Evolutionary conservation across 2,888 invertebrate species (phyloP).

Genomic region (Gisinianus flammeolus): DNA sequence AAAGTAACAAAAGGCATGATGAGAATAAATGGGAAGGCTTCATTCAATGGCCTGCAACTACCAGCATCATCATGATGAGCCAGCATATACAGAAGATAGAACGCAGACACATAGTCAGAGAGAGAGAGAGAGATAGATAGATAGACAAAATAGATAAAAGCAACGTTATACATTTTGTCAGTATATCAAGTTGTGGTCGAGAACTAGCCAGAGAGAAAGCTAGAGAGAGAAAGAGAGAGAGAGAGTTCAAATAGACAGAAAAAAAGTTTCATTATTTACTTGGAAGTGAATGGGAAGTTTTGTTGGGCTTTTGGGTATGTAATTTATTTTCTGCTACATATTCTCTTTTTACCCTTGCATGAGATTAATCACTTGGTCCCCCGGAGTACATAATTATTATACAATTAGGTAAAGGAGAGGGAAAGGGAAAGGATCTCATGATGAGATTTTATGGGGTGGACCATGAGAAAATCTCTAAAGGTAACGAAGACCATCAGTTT

Average conservation of each 20-base stretch:
- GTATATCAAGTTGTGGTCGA: too few species aligned
- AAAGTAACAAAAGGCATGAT: not conserved
- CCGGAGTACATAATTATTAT: conserved; percentile 24
- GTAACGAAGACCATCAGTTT: too few species aligned
- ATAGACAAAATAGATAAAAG: not conserved
- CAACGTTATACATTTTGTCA: not conserved
- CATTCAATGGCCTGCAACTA: not conserved
- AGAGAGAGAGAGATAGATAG: conserved; percentile 1
- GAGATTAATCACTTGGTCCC: conserved; percentile 14
- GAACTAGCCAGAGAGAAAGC: too few species aligned
- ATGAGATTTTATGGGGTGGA: too few species aligned
- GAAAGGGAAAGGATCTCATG: too few species aligned
- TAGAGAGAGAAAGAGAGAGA: too few species aligned
- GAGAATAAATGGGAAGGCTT: not conserved
- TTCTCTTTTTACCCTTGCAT: conserved; percentile 1
- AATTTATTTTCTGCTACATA: not conserved
- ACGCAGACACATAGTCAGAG: too few species aligned
- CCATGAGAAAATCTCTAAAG: too few species aligned
- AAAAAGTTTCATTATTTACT: conserved; percentile 12
- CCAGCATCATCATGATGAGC: not conserved
- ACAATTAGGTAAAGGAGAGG: conserved; percentile 15
- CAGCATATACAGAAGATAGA: too few species aligned
- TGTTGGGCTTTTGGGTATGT: not conserved
- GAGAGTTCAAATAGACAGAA: not conserved
- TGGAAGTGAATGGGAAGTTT: not conserved